phyloP scores from a whole-genome alignment of 2,113 vertebrate genomes.

The Sisor rabdophorus region DNA sequence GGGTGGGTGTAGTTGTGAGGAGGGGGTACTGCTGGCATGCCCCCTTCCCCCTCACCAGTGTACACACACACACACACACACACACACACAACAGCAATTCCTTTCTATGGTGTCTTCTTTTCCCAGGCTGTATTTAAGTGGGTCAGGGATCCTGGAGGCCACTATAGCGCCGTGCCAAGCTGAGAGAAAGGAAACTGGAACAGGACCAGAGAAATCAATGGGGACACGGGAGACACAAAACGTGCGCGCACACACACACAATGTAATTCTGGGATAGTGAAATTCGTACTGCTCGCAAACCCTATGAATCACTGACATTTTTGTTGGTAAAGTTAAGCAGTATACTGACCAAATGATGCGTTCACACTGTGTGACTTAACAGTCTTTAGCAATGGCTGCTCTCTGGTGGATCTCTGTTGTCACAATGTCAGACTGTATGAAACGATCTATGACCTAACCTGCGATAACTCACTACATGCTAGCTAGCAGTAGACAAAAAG shows the following conservation, averaged over 20 bases:
- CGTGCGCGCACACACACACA: background rate
- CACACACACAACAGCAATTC: conserved; percentile 43
- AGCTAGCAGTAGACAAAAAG: too few species aligned
- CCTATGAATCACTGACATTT: background rate
- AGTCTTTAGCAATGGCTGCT: too few species aligned
- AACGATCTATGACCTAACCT: too few species aligned
- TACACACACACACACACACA: conserved; percentile 42
- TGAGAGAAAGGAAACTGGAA: conserved; percentile 28
- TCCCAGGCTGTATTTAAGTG: conserved; percentile 59
- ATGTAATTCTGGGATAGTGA: background rate
- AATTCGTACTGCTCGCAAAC: background rate
- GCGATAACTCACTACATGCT: too few species aligned
- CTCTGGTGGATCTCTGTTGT: too few species aligned
- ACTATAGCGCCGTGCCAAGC: conserved; percentile 46
- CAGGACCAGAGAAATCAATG: conserved; percentile 38
- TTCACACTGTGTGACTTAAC: too few species aligned
- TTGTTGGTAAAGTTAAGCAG: background rate
- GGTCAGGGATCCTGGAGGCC: conserved; percentile 59
- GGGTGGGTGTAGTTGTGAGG: background rate
- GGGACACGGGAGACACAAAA: background rate
- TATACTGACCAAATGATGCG: background rate
- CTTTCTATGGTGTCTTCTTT: conserved; percentile 54
- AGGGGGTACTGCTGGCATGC: conserved; percentile 16
- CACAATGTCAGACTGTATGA: too few species aligned
- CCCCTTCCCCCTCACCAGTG: background rate